Evolutionary conservation across 92 coral and sea anemone species (phyloP).

Genomic region (Montipora capitata): DNA sequence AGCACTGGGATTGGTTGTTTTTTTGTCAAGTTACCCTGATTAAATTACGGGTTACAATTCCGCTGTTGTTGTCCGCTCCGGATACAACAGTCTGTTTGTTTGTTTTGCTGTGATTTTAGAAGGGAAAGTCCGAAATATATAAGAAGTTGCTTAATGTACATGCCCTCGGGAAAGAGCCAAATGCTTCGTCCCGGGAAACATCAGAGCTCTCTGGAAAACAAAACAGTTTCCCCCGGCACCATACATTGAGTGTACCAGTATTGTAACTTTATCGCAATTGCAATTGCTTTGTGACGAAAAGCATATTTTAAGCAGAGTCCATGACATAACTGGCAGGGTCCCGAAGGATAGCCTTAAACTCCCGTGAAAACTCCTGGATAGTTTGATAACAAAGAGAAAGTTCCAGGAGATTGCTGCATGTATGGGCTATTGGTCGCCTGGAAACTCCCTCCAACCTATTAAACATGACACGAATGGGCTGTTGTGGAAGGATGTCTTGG

Average conservation of each 20-base stretch:
- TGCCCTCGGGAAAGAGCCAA: too few relatives aligned
- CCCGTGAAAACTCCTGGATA: slow-evolving; percentile 9
- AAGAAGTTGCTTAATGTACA: too few relatives aligned
- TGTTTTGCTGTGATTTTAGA: too few relatives aligned
- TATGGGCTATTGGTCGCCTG: slow-evolving; percentile 10
- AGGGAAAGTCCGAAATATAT: too few relatives aligned
- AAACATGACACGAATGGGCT: slow-evolving; percentile 1
- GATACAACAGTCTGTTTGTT: too few relatives aligned
- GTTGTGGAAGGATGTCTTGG: slow-evolving; percentile 7
- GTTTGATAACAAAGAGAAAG: slow-evolving; percentile 6
- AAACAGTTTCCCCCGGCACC: background rate
- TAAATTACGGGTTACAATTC: too few relatives aligned
- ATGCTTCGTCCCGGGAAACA: background rate
- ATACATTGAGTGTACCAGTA: background rate
- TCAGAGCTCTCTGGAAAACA: background rate
- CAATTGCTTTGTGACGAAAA: background rate
- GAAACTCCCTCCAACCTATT: slow-evolving; percentile 14
- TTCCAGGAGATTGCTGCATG: slow-evolving; percentile 13
- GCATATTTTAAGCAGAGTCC: slow-evolving; percentile 3
- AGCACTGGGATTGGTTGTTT: too few relatives aligned
- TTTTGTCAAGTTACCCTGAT: too few relatives aligned
- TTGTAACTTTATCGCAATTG: background rate
- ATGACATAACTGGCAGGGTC: slow-evolving; percentile 3
- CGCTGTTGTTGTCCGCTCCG: too few relatives aligned
- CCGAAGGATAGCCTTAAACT: background rate